A percentile compares a stretch with the other conserved stretches of the same genome.
These are phyloP conservation scores for Bacillus rossius DNA, from an alignment of 1,140 invertebrate species.

Conservation along the genomic window DNA sequence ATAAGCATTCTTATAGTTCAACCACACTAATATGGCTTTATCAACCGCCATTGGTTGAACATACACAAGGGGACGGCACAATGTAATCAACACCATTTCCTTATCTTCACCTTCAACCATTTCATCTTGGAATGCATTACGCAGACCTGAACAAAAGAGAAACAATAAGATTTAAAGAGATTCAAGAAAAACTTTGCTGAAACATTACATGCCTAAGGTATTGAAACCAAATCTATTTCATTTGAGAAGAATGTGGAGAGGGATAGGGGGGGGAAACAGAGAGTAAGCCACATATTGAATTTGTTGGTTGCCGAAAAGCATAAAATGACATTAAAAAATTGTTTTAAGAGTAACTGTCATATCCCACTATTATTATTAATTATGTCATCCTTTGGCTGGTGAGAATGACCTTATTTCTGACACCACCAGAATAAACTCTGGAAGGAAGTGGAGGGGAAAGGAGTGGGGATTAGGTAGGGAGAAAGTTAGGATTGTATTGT, in stretches of 20 bases:
- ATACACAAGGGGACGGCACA: conserved; percentile 89
- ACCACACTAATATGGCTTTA: conserved; percentile 93
- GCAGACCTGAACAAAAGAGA: conserved; percentile 44
- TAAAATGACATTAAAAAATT: too few relatives aligned
- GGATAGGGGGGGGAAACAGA: too few relatives aligned
- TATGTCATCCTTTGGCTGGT: too few relatives aligned
- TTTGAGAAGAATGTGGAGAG: neutral
- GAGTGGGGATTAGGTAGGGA: too few relatives aligned
- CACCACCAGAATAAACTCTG: too few relatives aligned
- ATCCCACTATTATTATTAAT: too few relatives aligned
- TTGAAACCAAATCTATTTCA: neutral
- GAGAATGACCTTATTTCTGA: too few relatives aligned
- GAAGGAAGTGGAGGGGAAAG: too few relatives aligned
- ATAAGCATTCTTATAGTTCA: conserved; percentile 98
- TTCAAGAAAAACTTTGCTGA: neutral
- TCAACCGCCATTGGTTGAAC: conserved; percentile 95
- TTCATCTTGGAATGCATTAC: conserved; percentile 87
- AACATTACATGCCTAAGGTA: neutral
- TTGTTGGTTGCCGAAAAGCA: too few relatives aligned
- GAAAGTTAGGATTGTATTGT: too few relatives aligned
- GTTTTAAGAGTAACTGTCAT: too few relatives aligned
- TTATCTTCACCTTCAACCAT: conserved; percentile 84
- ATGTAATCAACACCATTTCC: conserved; percentile 87
- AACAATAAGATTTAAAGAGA: neutral
- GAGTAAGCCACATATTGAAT: too few relatives aligned